A percentile compares a stretch with the other conserved stretches of the same genome.
Evolutionary conservation across 1,140 invertebrate species (phyloP).

Genomic region (Heliconius nattereri): DNA sequence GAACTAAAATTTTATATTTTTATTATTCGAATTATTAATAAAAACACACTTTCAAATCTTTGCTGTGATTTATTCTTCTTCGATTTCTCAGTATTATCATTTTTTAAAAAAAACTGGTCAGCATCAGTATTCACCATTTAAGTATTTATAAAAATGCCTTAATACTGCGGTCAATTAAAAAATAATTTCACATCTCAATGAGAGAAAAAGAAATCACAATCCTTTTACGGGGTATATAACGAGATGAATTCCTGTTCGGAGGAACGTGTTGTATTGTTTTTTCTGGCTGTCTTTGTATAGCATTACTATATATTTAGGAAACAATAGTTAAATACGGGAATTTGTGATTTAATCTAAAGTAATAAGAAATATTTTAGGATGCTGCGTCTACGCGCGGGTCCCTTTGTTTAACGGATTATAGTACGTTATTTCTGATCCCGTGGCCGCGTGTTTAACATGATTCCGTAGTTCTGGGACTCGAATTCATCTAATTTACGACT

Average conservation of each 20-base stretch:
- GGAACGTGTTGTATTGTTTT: constrained; percentile 64
- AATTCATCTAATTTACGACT: constrained; percentile 52
- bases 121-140: constrained; percentile 36
- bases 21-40: neutral
- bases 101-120: constrained; percentile 36
- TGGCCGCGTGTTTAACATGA: constrained; percentile 55
- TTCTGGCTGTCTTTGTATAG: constrained; percentile 52
- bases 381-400: constrained; percentile 9
- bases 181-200: constrained; percentile 50
- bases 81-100: neutral
- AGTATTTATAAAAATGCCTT: constrained; percentile 44
- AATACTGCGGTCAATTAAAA: constrained; percentile 51
- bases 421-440: constrained; percentile 56
- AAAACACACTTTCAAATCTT: neutral
- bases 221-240: constrained; percentile 65
- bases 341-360: constrained; percentile 18
- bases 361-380: constrained; percentile 27
- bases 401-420: constrained; percentile 32
- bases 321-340: constrained; percentile 32
- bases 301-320: constrained; percentile 49
- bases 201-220: constrained; percentile 57
- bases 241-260: constrained; percentile 63
- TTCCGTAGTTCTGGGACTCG: constrained; percentile 55
- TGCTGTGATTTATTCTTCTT: neutral
- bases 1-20: neutral